Conservation (phyloP, 2,113 vertebrate species). For the Verasper variegatus region DNA sequence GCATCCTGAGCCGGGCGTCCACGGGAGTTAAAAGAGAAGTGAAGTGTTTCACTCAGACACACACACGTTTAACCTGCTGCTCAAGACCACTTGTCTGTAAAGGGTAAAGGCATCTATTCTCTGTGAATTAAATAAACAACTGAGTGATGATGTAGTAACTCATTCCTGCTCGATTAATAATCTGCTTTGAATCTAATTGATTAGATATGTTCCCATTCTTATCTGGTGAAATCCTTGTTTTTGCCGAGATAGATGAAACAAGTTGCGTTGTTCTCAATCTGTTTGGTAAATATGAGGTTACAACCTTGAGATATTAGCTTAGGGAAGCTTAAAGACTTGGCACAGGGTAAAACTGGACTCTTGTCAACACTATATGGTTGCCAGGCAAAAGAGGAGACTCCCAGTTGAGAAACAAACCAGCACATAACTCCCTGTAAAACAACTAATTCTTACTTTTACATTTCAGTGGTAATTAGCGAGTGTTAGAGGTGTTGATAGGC, state of each 20-base stretch:
- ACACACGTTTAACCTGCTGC: not conserved
- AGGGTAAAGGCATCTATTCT: not conserved
- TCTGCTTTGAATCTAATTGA: constrained; percentile 26
- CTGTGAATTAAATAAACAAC: not conserved
- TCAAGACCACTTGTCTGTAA: constrained; percentile 6
- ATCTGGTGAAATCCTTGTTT: constrained; percentile 24
- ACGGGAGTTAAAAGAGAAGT: constrained; percentile 17
- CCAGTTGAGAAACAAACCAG: not conserved
- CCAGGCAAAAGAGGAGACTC: not conserved
- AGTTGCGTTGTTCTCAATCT: not conserved
- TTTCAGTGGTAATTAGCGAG: not conserved
- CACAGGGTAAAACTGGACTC: no score
- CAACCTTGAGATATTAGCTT: no score
- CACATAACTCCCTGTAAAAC: not conserved
- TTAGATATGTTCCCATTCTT: constrained; percentile 11
- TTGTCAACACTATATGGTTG: no score
- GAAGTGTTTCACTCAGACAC: constrained; percentile 15
- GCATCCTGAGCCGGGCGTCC: constrained; percentile 30
- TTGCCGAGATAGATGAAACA: not conserved
- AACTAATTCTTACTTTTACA: not conserved
- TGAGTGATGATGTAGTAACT: not conserved
- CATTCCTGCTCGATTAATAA: constrained; percentile 14
- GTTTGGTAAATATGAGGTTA: not conserved
- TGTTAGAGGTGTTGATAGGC: not conserved
- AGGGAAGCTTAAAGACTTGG: no score